Conservation (phyloP, 2,888 invertebrate genomes). For the Imbricaverruca yamaguchii region DNA sequence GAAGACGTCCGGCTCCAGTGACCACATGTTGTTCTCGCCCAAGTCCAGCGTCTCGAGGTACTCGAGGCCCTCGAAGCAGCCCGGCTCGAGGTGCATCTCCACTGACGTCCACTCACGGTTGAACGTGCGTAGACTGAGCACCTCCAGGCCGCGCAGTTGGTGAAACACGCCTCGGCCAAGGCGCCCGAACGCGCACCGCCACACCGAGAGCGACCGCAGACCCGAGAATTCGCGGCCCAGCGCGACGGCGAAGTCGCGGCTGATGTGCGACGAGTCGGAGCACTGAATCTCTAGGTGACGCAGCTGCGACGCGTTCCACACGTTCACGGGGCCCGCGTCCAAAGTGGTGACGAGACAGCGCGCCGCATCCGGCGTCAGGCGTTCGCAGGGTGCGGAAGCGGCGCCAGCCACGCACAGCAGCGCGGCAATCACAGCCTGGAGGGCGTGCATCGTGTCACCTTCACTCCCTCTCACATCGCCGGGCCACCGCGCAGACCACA, state of each 20-base stretch:
- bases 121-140: not conserved
- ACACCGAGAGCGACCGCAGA: not conserved
- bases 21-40: slow-evolving; percentile 34
- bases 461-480: not conserved
- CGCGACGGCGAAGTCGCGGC: not conserved
- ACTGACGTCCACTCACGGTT: not conserved
- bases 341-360: not conserved
- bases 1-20: slow-evolving; percentile 34
- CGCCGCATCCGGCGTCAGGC: not conserved
- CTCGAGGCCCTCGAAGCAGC: not conserved
- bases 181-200: not conserved
- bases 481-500: not conserved
- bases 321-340: not conserved
- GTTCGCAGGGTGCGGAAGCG: not conserved
- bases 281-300: not conserved
- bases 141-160: not conserved
- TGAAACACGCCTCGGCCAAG: not conserved
- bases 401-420: not conserved
- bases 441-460: not conserved
- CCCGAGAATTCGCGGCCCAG: not conserved
- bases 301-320: not conserved
- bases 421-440: not conserved
- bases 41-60: slow-evolving; percentile 33
- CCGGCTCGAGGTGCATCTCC: not conserved
- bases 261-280: not conserved